These are phyloP conservation scores for Syngnathus rostellatus DNA, from an alignment of 2,797 vertebrate species.

Conservation along the genomic window DNA sequence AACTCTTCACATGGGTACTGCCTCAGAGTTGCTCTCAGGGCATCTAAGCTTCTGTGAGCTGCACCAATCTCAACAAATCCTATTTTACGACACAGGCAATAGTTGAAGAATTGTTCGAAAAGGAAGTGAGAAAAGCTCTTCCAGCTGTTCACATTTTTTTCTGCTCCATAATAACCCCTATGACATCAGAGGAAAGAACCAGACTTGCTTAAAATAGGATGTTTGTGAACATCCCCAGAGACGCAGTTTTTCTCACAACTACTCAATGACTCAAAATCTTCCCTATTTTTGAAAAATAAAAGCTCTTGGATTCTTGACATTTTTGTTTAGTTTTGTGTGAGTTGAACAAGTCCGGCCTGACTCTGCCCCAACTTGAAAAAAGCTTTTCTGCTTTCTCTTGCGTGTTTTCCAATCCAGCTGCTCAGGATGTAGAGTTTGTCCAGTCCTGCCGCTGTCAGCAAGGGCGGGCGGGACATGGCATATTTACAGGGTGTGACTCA, in stretches of 20 bases:
- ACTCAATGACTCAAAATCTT: background rate
- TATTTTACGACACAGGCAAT: conserved; percentile 22
- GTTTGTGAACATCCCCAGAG: conserved; percentile 9
- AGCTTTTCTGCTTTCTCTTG: conserved; percentile 15
- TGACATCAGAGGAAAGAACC: conserved; percentile 33
- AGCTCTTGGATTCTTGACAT: background rate
- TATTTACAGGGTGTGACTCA: conserved; percentile 16
- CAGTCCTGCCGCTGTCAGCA: conserved; percentile 44
- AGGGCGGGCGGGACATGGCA: conserved; percentile 52
- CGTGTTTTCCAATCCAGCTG: conserved; percentile 47
- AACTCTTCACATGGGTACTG: conserved; percentile 6
- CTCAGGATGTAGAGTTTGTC: conserved; percentile 48
- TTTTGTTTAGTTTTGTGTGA: background rate
- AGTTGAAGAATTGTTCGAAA: conserved; percentile 24
- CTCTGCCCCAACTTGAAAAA: conserved; percentile 1
- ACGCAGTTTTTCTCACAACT: background rate
- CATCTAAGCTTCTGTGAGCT: conserved; percentile 8
- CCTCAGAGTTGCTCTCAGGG: conserved; percentile 8
- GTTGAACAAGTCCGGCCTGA: background rate
- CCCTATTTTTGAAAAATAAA: background rate
- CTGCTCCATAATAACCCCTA: conserved; percentile 27
- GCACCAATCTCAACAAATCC: conserved; percentile 9
- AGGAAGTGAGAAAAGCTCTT: conserved; percentile 25
- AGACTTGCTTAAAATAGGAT: conserved; percentile 42
- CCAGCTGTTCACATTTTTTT: conserved; percentile 47